Evolutionary conservation across 2,113 vertebrate species (phyloP), one percentile per base, ranked within the genome.

Genomic region (Nerophis lumbriciformis): DNA sequence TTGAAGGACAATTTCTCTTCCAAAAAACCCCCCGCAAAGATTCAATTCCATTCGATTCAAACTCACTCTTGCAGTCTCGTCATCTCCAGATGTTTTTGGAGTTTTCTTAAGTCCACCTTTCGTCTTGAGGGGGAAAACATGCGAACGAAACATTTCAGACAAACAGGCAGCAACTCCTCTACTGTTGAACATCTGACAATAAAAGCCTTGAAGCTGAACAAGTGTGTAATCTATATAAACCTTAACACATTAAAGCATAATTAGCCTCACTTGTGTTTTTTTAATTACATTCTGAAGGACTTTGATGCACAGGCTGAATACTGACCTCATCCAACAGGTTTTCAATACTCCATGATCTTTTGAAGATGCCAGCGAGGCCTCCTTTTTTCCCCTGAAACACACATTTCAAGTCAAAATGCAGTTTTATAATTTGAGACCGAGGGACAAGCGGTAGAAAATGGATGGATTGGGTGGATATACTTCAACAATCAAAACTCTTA

Each of bases 31-130:
- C 74, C 77, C 79, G 80, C 14, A 6, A 44, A 42, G 28, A 55
- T 6, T 47, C 12, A 57, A 7, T 53, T 42, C 39, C 4, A 3
- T 4, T 49, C 4, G 28, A 1, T 58, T 53, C 19, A 6, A 21
- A 28, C 72, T 68, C 61, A 80, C 79, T 48, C 78, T 64, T 38
- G 51, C 62, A 53, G 72, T 21, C 49, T 54, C 66, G 4, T 71
- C 76, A 2, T 72, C 73, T 64, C 15, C 59, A 13, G 62, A 28
- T 2, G 52, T 45, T 82, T 79, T 83, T 14, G 73, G 65, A 3
- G 76, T 84, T 65, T 72, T 79, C 3, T 47, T 38, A 1, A 83
- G 73, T 48, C 84, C 84, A 16, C 82, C 82, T 69, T 81, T 79
- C 63, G 77, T 76, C 83, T 85, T 55, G 60, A 1, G 6, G n/a